Evolutionary conservation across 2,797 vertebrate species (phyloP).

Genomic region (Chrosomus eos): DNA sequence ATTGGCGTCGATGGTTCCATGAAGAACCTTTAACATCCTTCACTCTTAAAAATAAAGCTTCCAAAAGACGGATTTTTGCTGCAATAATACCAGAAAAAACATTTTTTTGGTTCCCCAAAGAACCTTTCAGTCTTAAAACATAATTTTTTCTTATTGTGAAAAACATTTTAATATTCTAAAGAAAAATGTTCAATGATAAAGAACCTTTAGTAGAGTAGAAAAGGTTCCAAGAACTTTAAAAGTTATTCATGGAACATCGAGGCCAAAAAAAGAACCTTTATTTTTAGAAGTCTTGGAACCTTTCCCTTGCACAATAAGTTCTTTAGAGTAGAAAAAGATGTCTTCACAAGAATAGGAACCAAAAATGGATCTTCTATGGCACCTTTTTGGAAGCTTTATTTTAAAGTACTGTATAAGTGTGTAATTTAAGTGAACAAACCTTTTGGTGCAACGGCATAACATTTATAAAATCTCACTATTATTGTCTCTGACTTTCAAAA

Average conservation of each 20-base stretch:
- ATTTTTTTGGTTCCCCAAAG: not conserved
- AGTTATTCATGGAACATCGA: not conserved
- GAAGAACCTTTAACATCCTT: too few relatives aligned
- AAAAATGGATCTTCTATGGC: not conserved
- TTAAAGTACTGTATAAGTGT: not conserved
- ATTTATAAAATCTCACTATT: not conserved
- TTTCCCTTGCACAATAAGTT: not conserved
- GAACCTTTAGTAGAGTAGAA: not conserved
- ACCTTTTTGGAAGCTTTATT: not conserved
- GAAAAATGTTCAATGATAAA: not conserved
- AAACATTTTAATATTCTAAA: not conserved
- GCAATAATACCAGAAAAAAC: not conserved
- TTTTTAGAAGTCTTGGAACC: not conserved
- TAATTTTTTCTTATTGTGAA: not conserved
- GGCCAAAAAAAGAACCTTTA: not conserved
- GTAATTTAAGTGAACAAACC: not conserved
- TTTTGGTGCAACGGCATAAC: not conserved
- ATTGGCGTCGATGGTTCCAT: too few relatives aligned
- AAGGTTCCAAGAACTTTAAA: too few relatives aligned
- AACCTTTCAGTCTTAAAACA: not conserved
- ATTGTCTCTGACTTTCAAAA: not conserved
- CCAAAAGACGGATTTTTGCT: not conserved
- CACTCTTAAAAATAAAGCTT: not conserved
- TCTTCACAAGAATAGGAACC: not conserved
- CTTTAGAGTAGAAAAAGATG: not conserved